Conservation (phyloP, 2,797 vertebrate genomes). For the Eleutherodactylus coqui region DNA sequence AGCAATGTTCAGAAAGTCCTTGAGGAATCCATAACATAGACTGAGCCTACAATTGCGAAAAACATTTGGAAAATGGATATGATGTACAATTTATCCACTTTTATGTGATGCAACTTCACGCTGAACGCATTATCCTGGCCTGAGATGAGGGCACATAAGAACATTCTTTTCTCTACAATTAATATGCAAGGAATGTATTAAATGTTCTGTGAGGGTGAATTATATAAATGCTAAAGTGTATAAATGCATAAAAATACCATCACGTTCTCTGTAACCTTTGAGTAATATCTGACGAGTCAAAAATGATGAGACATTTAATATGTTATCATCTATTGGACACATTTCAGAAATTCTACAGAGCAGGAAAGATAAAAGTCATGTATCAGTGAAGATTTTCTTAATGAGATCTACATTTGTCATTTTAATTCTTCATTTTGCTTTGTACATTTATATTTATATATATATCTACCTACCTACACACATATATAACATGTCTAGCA, state of each 20-base stretch:
- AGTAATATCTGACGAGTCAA: not conserved
- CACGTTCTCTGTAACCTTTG: slow-evolving; percentile 1
- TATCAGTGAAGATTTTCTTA: not conserved
- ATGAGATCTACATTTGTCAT: not conserved
- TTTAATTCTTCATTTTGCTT: not conserved
- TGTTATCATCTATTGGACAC: not conserved
- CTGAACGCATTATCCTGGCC: not conserved
- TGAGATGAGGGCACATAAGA: no score
- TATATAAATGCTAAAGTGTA: slow-evolving; percentile 1
- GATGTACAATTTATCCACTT: not conserved
- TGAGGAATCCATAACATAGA: no score
- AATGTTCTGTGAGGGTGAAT: not conserved
- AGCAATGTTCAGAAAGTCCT: no score
- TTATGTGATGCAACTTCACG: not conserved
- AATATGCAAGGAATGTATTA: no score
- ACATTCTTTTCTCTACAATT: no score
- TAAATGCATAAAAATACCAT: slow-evolving; percentile 10
- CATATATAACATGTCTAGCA: no score
- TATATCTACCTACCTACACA: not conserved
- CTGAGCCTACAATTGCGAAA: not conserved
- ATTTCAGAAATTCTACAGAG: not conserved
- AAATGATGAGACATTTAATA: not conserved
- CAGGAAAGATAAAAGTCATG: not conserved
- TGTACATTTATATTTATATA: not conserved
- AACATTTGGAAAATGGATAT: not conserved